Evolutionary conservation across 30 jellyfish, hydroid and myxozoan genomes (phyloP).

Genomic region (Cassiopea xamachana): DNA sequence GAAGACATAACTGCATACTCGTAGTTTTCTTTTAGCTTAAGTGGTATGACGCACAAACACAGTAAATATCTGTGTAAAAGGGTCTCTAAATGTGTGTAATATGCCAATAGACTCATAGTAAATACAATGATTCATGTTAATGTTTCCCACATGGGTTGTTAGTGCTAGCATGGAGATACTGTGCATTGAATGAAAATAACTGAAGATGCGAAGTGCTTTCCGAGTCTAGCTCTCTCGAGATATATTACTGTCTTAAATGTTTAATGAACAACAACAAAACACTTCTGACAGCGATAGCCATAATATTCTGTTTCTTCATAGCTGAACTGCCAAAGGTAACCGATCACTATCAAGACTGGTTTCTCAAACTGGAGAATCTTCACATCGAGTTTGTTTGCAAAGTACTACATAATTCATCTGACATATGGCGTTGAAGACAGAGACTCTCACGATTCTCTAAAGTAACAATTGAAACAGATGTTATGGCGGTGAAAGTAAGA

Average conservation of each 20-base stretch:
- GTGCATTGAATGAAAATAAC: not conserved
- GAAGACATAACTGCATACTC: too few relatives aligned
- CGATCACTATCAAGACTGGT: not conserved
- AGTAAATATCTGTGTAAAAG: too few relatives aligned
- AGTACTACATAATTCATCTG: not conserved
- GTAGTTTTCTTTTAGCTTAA: too few relatives aligned
- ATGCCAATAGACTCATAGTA: too few relatives aligned
- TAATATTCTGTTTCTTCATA: not conserved
- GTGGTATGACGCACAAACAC: too few relatives aligned
- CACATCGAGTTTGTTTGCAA: not conserved
- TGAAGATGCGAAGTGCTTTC: not conserved
- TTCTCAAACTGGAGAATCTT: not conserved
- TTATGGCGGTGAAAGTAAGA: slow-evolving; percentile 34
- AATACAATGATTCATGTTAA: too few relatives aligned
- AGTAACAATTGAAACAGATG: not conserved
- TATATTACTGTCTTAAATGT: not conserved
- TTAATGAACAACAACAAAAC: not conserved
- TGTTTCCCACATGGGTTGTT: too few relatives aligned
- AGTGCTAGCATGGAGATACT: too few relatives aligned
- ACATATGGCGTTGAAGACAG: not conserved
- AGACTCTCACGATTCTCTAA: not conserved
- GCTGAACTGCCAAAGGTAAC: not conserved
- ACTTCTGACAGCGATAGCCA: too few relatives aligned
- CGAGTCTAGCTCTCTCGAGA: not conserved
- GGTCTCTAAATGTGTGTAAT: too few relatives aligned